phyloP scores from a whole-genome alignment of 1,140 invertebrate species.

The Trichonephila clavata region DNA sequence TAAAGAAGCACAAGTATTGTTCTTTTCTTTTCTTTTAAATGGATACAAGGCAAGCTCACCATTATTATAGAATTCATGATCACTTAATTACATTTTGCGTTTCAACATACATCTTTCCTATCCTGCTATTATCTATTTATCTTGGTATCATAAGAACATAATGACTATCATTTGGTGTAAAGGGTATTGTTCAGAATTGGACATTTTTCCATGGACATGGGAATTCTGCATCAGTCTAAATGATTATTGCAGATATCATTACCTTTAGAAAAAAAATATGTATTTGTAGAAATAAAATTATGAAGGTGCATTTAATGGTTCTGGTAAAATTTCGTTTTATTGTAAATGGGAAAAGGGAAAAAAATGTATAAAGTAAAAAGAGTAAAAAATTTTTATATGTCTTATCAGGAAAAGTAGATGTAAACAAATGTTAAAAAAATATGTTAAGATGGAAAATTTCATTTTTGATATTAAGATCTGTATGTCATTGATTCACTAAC shows the following conservation, averaged over 20 bases:
- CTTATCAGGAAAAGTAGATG: no score
- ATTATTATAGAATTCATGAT: slow-evolving; percentile 6
- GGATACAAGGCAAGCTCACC: neutral
- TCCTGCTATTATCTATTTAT: slow-evolving; percentile 34
- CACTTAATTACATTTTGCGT: slow-evolving; percentile 6
- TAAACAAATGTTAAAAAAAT: no score
- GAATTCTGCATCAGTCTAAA: slow-evolving; percentile 1
- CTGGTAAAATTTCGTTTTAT: no score
- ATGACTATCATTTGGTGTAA: slow-evolving; percentile 19
- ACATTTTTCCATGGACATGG: neutral
- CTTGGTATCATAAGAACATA: slow-evolving; percentile 3
- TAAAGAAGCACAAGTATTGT: neutral
- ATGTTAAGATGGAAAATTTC: no score
- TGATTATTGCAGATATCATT: neutral
- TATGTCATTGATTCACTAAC: no score
- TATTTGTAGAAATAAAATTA: no score
- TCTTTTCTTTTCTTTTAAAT: neutral
- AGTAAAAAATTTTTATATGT: no score
- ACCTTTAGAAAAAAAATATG: neutral
- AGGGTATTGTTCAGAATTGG: slow-evolving; percentile 26
- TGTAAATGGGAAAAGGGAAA: no score
- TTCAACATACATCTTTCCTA: slow-evolving; percentile 25
- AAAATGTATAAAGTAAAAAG: no score
- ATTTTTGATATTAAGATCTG: no score
- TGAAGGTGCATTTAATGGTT: no score